Evolutionary conservation across 1,140 invertebrate genomes (phyloP).

Genomic region (Philotrypesis tridentata): DNA sequence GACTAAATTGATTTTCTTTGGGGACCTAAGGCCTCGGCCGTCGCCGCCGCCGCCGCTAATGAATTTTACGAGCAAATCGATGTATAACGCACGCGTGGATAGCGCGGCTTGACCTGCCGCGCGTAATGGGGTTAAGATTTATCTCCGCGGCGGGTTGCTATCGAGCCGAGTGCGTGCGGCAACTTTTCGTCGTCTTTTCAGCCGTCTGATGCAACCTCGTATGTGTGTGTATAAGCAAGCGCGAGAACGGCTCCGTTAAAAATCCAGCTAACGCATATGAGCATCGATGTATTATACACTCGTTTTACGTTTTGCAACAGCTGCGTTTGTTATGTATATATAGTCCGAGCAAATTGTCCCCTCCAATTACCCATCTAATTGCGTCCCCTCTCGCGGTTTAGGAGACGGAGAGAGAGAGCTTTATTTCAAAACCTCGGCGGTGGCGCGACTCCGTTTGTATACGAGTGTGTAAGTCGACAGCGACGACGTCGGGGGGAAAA

Average conservation of each 20-base stretch:
- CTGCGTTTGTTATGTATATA: not conserved
- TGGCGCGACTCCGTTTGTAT: not conserved
- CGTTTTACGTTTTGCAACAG: not conserved
- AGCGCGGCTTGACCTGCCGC: not conserved
- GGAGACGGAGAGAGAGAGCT: too few relatives aligned
- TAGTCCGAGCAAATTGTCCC: not conserved
- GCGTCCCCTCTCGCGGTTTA: not conserved
- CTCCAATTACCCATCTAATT: not conserved
- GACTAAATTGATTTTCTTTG: not conserved
- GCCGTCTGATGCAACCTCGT: not conserved
- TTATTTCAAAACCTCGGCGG: not conserved
- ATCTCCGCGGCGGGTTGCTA: not conserved
- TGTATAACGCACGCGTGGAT: too few relatives aligned
- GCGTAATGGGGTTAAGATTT: not conserved
- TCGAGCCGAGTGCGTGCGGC: too few relatives aligned
- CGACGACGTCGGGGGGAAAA: too few relatives aligned
- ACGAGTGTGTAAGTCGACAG: too few relatives aligned
- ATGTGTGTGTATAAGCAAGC: too few relatives aligned
- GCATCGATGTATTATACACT: not conserved
- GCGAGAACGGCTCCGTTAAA: too few relatives aligned
- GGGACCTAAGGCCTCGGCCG: not conserved
- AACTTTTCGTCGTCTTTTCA: not conserved
- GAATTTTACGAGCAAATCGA: not conserved
- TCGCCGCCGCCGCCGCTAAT: too few relatives aligned
- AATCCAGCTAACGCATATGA: not conserved